Evolutionary conservation across 2,797 vertebrate species (phyloP).

Genomic region (Anabacerthia variegaticeps): DNA sequence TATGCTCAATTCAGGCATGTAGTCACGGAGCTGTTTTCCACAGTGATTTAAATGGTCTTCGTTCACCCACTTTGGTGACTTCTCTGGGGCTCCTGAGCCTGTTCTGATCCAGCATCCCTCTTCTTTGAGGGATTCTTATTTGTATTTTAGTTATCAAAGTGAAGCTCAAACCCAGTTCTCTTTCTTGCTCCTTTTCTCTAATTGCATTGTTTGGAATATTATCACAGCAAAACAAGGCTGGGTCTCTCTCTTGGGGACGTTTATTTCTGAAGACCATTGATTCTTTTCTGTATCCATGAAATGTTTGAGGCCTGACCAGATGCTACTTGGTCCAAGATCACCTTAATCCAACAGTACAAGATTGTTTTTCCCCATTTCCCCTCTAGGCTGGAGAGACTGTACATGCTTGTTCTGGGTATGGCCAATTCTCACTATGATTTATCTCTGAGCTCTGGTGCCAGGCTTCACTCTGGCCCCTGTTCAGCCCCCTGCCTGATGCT

Average conservation of each 20-base stretch:
- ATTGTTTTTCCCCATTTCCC: not conserved
- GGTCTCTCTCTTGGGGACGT: not conserved
- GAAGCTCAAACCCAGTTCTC: not conserved
- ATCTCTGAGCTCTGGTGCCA: not conserved
- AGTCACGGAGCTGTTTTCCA: not conserved
- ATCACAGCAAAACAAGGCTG: not conserved
- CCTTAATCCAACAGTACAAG: not conserved
- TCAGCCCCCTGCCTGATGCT: not conserved
- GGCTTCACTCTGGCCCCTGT: not conserved
- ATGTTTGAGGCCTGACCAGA: not conserved
- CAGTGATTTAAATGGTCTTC: not conserved
- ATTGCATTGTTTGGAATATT: not conserved
- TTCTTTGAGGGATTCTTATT: not conserved
- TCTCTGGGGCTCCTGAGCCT: not conserved
- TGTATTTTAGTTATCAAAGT: not conserved
- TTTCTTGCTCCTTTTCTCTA: not conserved
- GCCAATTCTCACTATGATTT: not conserved
- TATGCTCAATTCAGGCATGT: not conserved
- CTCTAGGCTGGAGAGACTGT: not conserved
- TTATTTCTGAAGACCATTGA: not conserved
- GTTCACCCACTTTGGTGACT: not conserved
- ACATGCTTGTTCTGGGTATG: not conserved
- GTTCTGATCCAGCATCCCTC: not conserved
- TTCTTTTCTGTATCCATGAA: not conserved
- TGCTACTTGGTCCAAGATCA: not conserved